These are phyloP conservation scores for Nephrotoma guestfalica DNA, from an alignment of 2,888 invertebrate species.

Conservation along the genomic window DNA sequence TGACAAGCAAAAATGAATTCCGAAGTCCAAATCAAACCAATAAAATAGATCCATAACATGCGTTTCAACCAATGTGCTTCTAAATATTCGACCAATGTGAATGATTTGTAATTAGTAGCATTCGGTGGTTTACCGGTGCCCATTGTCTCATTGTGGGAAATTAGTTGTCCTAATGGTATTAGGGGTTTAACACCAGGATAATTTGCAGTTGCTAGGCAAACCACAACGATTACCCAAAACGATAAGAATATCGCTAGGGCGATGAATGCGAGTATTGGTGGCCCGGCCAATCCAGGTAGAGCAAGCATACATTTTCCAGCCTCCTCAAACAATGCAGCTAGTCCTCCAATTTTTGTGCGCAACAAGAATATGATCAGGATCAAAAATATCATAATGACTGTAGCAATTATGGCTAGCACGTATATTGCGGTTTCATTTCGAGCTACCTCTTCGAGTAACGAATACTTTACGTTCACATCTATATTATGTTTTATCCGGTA, in stretches of 20 bases:
- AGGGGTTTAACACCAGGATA: slow-evolving; percentile 42
- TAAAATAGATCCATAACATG: slow-evolving; percentile 88
- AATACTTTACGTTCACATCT: slow-evolving; percentile 19
- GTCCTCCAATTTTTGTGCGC: slow-evolving; percentile 65
- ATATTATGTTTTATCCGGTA: slow-evolving; percentile 47
- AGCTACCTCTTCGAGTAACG: slow-evolving; percentile 57
- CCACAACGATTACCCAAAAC: slow-evolving; percentile 77
- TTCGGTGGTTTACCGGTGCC: slow-evolving; percentile 15
- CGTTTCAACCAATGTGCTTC: slow-evolving; percentile 71
- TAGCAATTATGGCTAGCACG: slow-evolving; percentile 70
- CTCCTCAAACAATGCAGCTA: slow-evolving; percentile 76
- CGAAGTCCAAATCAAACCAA: slow-evolving; percentile 83
- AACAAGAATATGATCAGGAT: slow-evolving; percentile 59
- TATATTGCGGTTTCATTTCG: slow-evolving; percentile 78
- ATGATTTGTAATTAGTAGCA: slow-evolving; percentile 29
- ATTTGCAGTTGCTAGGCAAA: slow-evolving; percentile 68
- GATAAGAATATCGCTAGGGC: slow-evolving; percentile 62
- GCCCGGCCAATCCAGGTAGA: slow-evolving; percentile 71
- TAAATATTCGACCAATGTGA: slow-evolving; percentile 53
- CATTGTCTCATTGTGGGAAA: neutral
- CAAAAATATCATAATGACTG: slow-evolving; percentile 69
- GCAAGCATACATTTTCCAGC: slow-evolving; percentile 75
- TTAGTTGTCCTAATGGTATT: slow-evolving; percentile 14
- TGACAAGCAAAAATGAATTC: slow-evolving; percentile 92
- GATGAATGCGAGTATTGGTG: slow-evolving; percentile 70